Evolutionary conservation across 1,140 invertebrate species (phyloP), one percentile per base, ranked within the genome.

Genomic region (Cephus cinctus): DNA sequence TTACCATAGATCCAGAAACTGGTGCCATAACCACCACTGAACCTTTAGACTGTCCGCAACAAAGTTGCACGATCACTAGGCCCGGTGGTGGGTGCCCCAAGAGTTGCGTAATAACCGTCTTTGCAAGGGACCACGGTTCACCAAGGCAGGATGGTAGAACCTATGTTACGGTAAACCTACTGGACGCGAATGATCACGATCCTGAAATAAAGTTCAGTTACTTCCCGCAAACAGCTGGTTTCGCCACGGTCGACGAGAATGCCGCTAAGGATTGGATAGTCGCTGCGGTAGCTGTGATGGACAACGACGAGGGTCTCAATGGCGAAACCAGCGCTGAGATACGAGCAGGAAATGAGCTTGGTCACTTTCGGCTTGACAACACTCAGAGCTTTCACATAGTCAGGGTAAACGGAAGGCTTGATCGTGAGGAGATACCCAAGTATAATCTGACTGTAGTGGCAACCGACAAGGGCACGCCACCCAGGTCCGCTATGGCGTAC

Each of bases 171-270:
- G 91, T 98, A 0, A 96, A 93, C 74, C 77, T 98, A 11, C 78
- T 96, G 22, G 94, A 97, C 70, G 88, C 92, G 2, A 97, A 97
- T 74, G 93, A 97, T 79, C 94, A 98, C 67, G 91, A 94, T 76
- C 96, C 95, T 3, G 81, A 89, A 18, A 96, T 98, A 39, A 86
- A 85, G 48, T 96, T 98, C 66, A 85, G 85, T 5, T 95, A 95
- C 69, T 90, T 94, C 64, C 90, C 92, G 5, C 76, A 86, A 1
- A 89, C 86, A 0, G 88, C 89, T 0, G 85, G 81, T 20, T 89
- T 87, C 64, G 94, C 92, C 2, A 93, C 90, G 0, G 93, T 98
- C 0, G 93, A 96, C 68, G 94, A 98, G 74, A 96, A 96, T 73
- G 92, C 93, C 0, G 80, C 80, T 12, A 92, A 92, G 65, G 91